Evolutionary conservation across 1,140 invertebrate genomes (phyloP), one percentile per base, ranked within the genome.

Genomic region (Bombus picipes): DNA sequence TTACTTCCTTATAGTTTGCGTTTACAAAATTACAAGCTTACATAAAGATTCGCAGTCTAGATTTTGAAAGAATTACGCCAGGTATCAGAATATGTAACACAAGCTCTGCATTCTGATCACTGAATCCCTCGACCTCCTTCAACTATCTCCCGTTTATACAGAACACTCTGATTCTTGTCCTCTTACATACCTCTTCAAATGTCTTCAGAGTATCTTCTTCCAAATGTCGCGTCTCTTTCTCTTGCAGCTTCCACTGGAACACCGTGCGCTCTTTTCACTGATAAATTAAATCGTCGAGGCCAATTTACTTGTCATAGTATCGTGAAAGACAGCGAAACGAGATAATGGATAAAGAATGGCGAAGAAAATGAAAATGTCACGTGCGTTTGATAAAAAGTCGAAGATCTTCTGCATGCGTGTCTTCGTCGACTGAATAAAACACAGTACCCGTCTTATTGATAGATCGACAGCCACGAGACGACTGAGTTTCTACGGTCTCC

Each of bases 381-480:
- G 37, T 62, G 22, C 2, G 57, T 28, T 32, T 32, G 1, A 62
- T 18, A 34, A 77, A 41, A 41, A 15, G 39, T 22, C 9, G 10
- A 65, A 39, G 4, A 1, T n/a, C 5, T 39, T 18, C 34, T 25
- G 66, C 71, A 8, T 43, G 66, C 41, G 37, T 15, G 8, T 41
- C 2, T 0, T 22, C 2, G 72, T 10, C 18, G n/a, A 1, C 1
- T 10, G 13, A 28, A 43, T 22, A n/a, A 28, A 28, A 25, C 80
- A 41, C 41, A 39, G 0, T 32, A 10, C 25, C 2, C n/a, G 5
- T 22, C 53, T 57, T 80, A 3, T 6, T 57, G 0, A 85, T 65
- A 53, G 76, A 72, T 72, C 76, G 47, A 72, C 76, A 80, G 76
- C 32, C 53, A 72, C 41, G 68, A 65, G 53, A 22, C 76, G 83